Base-by-base conservation (phyloP, 1,140 invertebrate genomes). In the Achatina immaculata region DNA sequence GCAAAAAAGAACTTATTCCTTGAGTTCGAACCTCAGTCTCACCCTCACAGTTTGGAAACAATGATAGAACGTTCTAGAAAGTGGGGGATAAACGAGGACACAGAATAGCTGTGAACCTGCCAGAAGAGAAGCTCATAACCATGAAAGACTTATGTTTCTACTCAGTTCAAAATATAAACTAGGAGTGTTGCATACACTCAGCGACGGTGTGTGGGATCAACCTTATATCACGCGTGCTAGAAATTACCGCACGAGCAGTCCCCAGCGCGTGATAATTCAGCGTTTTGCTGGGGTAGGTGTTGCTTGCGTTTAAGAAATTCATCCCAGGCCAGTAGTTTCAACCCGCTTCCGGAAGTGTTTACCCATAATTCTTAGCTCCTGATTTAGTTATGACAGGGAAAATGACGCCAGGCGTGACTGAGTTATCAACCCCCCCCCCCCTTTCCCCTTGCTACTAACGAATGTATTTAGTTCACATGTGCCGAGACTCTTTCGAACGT, bases 351-450 rank as follows among this genome's bases (percentile, higher is more conserved):
- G 28, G 28, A 48, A 36, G 42, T n/a, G 1, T 43, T 51, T 43
- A n/a, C 42, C 31, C 45, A 11, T 74, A 48, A 74, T n/a, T 74
- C 45, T 55, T 4, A 43, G 24, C 31, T 51, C 28, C 31, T 6
- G n/a, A 36, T 74, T 55, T 36, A 34, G 48, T 55, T 58, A 62
- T 76, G 74, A 62, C 74, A 76, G 51, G 1, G 42, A 45, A 76
- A 76, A 51, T 38, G 51, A 62, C 55, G 74, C 42, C 34, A 51
- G 40, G 55, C 55, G 43, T 76, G 55, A 76, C 74, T 16, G 48
- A 55, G 51, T 28, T 51, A 16, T 28, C 48, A 24, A 21, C 34
- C n/a, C n/a, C n/a, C n/a, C n/a, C n/a, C n/a, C n/a, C n/a, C n/a
- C n/a, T n/a, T n/a, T n/a, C n/a, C n/a, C n/a, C n/a, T n/a, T n/a